Conservation (phyloP, 2,888 invertebrate species). For the Drosophila nigricruria region DNA sequence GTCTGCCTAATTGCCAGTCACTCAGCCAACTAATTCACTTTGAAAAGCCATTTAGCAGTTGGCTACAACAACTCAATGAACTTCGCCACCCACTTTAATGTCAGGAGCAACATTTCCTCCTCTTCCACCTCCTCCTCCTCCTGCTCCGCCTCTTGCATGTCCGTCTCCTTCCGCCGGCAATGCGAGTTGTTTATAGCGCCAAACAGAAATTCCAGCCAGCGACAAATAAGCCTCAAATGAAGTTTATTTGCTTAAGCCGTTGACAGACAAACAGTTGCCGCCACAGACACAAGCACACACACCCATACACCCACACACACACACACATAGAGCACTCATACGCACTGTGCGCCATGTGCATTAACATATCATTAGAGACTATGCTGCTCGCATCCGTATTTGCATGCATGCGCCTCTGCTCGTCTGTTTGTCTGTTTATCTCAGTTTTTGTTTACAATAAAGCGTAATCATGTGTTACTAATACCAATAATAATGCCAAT, state of each 20-base stretch:
- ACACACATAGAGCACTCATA: slow-evolving; percentile 60
- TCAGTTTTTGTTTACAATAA: slow-evolving; percentile 75
- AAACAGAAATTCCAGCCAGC: slow-evolving; percentile 46
- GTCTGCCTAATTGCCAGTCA: slow-evolving; percentile 10
- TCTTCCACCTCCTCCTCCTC: background rate
- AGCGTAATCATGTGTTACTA: slow-evolving; percentile 80
- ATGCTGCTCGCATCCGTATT: slow-evolving; percentile 30
- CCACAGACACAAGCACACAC: slow-evolving; percentile 11
- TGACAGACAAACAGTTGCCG: slow-evolving; percentile 74
- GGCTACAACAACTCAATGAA: slow-evolving; percentile 47
- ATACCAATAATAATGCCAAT: slow-evolving; percentile 76
- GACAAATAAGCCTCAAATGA: slow-evolving; percentile 56
- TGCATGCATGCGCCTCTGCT: slow-evolving; percentile 29
- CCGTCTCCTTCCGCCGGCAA: background rate
- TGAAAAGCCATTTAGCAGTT: slow-evolving; percentile 39
- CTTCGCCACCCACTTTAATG: slow-evolving; percentile 51
- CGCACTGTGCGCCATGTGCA: slow-evolving; percentile 76
- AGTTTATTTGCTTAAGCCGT: slow-evolving; percentile 76
- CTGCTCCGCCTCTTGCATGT: background rate
- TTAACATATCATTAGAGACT: slow-evolving; percentile 72
- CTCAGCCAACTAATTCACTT: slow-evolving; percentile 59
- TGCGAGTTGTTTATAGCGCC: slow-evolving; percentile 48
- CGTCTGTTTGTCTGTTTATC: slow-evolving; percentile 68
- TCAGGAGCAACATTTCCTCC: slow-evolving; percentile 23
- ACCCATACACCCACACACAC: slow-evolving; percentile 1